phyloP scores from a whole-genome alignment of 2,797 vertebrate species.

The Dryobates pubescens region DNA sequence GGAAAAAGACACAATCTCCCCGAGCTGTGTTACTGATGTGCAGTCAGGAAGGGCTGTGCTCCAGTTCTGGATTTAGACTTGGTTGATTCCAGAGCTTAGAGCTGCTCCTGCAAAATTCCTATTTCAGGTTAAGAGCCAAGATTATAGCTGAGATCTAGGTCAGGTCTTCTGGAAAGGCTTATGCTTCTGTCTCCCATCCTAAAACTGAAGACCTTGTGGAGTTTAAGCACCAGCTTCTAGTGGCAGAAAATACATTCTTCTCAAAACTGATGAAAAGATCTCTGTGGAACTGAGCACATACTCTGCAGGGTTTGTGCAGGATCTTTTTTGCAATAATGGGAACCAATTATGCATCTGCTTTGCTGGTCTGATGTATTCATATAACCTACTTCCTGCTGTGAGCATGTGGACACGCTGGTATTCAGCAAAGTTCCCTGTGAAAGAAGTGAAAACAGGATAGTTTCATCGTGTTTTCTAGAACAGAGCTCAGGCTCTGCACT shows the following conservation, averaged over 20 bases:
- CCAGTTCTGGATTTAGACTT: background rate
- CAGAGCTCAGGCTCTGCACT: background rate
- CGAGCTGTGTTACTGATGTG: background rate
- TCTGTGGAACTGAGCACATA: background rate
- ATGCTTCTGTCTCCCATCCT: background rate
- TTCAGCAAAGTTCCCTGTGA: background rate
- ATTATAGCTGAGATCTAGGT: background rate
- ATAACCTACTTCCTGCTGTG: background rate
- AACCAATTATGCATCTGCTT: background rate
- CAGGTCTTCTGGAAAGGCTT: background rate
- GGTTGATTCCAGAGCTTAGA: background rate
- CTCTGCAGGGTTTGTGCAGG: background rate
- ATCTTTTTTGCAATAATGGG: background rate
- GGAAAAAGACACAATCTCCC: background rate
- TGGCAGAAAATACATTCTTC: background rate
- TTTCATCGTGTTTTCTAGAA: background rate
- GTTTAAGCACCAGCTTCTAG: background rate
- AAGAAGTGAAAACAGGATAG: background rate
- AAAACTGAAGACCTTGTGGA: background rate
- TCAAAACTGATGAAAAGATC: background rate
- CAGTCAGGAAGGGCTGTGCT: background rate
- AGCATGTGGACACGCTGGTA: fast-evolving
- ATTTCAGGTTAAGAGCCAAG: background rate
- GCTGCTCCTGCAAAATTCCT: background rate
- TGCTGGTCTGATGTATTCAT: background rate